phyloP scores from a whole-genome alignment of 2,113 vertebrate genomes.

The Pseudorasbora parva region DNA sequence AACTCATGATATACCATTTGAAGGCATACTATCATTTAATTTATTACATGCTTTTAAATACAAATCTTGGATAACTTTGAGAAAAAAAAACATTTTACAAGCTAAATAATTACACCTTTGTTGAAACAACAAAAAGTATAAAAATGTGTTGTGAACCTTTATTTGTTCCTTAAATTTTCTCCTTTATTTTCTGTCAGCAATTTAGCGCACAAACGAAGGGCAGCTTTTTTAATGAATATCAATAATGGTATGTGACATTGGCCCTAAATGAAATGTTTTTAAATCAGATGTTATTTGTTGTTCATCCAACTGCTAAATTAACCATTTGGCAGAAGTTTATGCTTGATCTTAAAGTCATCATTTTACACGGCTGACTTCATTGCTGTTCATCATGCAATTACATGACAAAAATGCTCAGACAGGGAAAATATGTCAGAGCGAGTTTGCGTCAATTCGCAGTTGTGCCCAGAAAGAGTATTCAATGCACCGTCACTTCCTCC shows the following conservation, averaged over 20 bases:
- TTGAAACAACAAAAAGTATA: background rate
- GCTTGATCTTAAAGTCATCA: background rate
- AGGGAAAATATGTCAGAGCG: background rate
- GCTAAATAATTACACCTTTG: no score
- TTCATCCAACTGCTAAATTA: background rate
- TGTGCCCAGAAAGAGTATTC: background rate
- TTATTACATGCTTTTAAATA: no score
- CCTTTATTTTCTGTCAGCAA: background rate
- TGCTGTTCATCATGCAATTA: background rate
- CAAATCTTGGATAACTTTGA: no score
- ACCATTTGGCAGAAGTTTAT: background rate
- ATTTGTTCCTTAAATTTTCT: background rate
- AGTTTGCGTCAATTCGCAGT: background rate
- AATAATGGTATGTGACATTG: background rate
- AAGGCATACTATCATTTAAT: background rate
- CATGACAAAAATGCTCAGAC: conserved; percentile 5
- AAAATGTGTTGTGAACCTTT: background rate
- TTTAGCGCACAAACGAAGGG: background rate
- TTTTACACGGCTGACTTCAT: background rate
- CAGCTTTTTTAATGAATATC: background rate
- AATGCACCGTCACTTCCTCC: background rate
- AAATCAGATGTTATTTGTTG: background rate
- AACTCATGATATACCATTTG: background rate
- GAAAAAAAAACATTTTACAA: no score
- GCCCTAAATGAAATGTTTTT: background rate